These are phyloP conservation scores for Ceratitis capitata DNA, from an alignment of 1,140 invertebrate genomes.

Conservation along the genomic window DNA sequence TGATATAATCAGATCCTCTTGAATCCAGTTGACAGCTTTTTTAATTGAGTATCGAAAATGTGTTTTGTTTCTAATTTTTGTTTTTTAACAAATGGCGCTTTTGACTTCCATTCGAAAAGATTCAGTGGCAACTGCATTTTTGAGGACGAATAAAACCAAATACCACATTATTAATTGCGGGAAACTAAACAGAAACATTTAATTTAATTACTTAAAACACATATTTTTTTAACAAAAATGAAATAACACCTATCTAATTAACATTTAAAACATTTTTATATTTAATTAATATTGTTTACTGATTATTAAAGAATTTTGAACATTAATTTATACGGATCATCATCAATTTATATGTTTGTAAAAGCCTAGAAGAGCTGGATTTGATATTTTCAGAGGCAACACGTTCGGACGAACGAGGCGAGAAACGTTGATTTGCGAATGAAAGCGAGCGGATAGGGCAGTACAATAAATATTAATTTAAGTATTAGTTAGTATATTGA, in stretches of 20 bases:
- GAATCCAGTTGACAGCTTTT: too few relatives aligned
- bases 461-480: too few relatives aligned
- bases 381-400: constrained; percentile 57
- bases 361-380: constrained; percentile 65
- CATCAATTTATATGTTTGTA: constrained; percentile 62
- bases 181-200: background rate
- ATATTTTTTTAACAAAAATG: background rate
- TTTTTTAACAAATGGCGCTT: too few relatives aligned
- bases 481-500: too few relatives aligned
- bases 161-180: background rate
- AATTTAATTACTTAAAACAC: background rate
- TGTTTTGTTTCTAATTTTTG: too few relatives aligned
- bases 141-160: background rate
- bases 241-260: constrained; percentile 6
- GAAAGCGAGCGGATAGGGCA: background rate
- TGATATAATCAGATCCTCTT: too few relatives aligned
- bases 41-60: too few relatives aligned
- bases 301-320: constrained; percentile 51
- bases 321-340: background rate
- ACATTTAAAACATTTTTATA: background rate
- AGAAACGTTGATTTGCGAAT: background rate
- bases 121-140: background rate
- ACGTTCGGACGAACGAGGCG: background rate
- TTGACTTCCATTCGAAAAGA: background rate
- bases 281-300: constrained; percentile 28